Percentiles rank a stretch among this genome's conserved stretches.
Evolutionary conservation across 1,140 invertebrate species (phyloP).

Genomic region (Nephotettix cincticeps): DNA sequence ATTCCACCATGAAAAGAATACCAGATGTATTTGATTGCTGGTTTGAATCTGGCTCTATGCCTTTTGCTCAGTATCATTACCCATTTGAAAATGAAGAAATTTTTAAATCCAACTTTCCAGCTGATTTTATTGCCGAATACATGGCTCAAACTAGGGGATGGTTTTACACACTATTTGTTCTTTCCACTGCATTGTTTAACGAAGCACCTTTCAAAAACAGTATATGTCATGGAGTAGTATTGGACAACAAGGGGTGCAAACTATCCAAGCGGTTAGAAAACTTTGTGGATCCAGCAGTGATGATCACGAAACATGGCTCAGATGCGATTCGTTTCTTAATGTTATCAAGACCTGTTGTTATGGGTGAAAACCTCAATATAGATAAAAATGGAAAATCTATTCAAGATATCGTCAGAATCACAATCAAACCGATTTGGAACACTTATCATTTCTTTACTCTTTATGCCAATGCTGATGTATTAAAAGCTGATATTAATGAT

Average conservation of each 20-base stretch:
- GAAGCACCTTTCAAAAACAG: constrained; percentile 98
- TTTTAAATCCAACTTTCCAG: constrained; percentile 93
- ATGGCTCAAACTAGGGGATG: constrained; percentile 98
- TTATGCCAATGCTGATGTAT: constrained; percentile 83
- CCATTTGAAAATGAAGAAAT: constrained; percentile 90
- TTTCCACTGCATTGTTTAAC: constrained; percentile 93
- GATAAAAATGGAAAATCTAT: constrained; percentile 87
- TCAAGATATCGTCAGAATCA: constrained; percentile 92
- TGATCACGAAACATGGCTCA: constrained; percentile 89
- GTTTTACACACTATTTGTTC: constrained; percentile 95
- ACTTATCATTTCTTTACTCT: constrained; percentile 82
- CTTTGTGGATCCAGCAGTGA: constrained; percentile 93
- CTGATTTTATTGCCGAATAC: constrained; percentile 99
- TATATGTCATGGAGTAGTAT: constrained; percentile 91
- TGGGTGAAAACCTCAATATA: constrained; percentile 92
- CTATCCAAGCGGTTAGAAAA: constrained; percentile 99
- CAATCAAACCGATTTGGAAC: constrained; percentile 98
- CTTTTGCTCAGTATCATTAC: constrained; percentile 95
- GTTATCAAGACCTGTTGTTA: constrained; percentile 95
- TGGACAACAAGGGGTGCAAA: constrained; percentile 96
- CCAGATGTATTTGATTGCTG: constrained; percentile 99
- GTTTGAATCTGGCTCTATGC: constrained; percentile 99
- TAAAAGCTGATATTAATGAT: constrained; percentile 69
- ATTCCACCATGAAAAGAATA: constrained; percentile 80
- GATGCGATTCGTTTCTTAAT: constrained; percentile 94